These are phyloP conservation scores for Brachionus koreanus DNA, from an alignment of 1,140 invertebrate species.

Conservation along the genomic window DNA sequence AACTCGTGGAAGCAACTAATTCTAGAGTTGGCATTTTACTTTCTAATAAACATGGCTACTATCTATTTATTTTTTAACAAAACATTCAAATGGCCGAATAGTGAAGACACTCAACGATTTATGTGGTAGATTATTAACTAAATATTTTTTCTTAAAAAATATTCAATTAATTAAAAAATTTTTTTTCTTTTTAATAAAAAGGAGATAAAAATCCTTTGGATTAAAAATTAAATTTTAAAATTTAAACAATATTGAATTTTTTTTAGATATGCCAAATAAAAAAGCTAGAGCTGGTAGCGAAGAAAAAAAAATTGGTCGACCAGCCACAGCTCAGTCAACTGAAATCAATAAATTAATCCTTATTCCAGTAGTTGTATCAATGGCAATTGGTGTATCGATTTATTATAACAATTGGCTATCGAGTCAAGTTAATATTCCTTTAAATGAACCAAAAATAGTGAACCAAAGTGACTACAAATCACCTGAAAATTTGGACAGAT, in stretches of 20 bases:
- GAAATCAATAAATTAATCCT: neutral
- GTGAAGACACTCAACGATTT: constrained; percentile 72
- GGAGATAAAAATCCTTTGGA: neutral
- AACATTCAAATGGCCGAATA: constrained; percentile 76
- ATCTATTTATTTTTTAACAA: constrained; percentile 77
- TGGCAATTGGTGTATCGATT: neutral
- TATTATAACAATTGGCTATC: constrained; percentile 38
- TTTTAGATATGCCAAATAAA: neutral
- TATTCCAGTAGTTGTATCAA: neutral
- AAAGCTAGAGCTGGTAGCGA: neutral
- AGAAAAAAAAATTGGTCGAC: neutral
- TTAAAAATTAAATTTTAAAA: neutral
- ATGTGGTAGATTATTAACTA: constrained; percentile 70
- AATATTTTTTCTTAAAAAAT: neutral
- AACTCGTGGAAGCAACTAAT: constrained; percentile 62
- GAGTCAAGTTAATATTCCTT: constrained; percentile 13
- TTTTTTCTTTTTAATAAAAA: neutral
- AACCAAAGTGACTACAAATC: constrained; percentile 29
- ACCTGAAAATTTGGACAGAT: constrained; percentile 67
- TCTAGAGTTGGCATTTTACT: constrained; percentile 69
- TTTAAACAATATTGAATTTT: neutral
- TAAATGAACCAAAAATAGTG: constrained; percentile 35
- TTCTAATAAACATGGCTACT: constrained; percentile 71
- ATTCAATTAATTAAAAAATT: neutral
- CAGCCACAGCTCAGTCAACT: neutral